Evolutionary conservation across 2,113 vertebrate species (phyloP).

Genomic region (Clarias gariepinus): DNA sequence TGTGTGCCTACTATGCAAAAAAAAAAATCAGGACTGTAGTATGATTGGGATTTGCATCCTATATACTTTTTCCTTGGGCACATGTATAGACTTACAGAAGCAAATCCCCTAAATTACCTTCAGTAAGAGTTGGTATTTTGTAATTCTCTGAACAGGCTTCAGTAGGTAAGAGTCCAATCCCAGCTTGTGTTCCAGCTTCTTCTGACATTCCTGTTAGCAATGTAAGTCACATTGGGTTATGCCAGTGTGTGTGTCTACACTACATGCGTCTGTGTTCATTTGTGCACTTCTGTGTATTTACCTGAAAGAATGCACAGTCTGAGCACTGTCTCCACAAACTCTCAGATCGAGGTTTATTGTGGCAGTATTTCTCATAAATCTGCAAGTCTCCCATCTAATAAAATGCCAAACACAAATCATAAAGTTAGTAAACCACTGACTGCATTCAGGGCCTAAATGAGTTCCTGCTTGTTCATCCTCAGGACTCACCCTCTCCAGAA

Average conservation of each 20-base stretch:
- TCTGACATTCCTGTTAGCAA: conserved; percentile 90
- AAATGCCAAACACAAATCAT: not conserved
- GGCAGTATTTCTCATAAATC: conserved; percentile 98
- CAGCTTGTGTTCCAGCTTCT: conserved; percentile 94
- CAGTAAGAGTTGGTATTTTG: conserved; percentile 94
- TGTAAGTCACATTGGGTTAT: not conserved
- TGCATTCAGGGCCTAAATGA: not conserved
- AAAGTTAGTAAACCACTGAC: not conserved
- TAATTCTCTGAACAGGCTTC: conserved; percentile 97
- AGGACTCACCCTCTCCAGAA: conserved; percentile 82
- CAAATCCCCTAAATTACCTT: conserved; percentile 75
- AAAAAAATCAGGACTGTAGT: too few relatives aligned
- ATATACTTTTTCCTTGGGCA: not conserved
- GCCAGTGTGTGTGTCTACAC: conserved; percentile 59
- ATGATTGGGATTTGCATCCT: too few relatives aligned
- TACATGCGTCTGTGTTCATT: not conserved
- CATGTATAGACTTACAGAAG: not conserved
- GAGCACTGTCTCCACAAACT: conserved; percentile 97
- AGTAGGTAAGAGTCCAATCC: conserved; percentile 96
- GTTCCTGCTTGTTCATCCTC: not conserved
- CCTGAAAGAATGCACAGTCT: conserved; percentile 95
- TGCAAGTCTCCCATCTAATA: conserved; percentile 93
- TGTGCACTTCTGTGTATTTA: conserved; percentile 52
- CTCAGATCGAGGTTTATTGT: conserved; percentile 97
- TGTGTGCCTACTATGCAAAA: too few relatives aligned